Conservation (phyloP, 2,888 invertebrate species). For the Sphaerophoria rueppellii region DNA sequence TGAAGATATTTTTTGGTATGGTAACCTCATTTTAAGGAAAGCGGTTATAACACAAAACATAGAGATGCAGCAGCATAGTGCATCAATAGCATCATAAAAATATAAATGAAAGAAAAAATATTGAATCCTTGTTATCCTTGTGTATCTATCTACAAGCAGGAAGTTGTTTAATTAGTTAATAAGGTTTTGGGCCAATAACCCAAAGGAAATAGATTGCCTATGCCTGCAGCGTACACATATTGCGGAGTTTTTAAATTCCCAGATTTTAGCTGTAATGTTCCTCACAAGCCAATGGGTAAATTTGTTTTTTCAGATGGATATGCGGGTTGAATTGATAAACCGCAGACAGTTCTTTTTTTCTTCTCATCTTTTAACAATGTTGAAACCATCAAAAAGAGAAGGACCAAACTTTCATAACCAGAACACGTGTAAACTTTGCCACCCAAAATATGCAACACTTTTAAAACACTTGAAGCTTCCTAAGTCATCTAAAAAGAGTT, state of each 20-base stretch:
- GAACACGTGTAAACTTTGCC: constrained; percentile 41
- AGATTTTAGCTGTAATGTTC: constrained; percentile 47
- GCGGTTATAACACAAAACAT: constrained; percentile 10
- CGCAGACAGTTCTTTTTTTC: constrained; percentile 50
- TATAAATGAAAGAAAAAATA: constrained; percentile 32
- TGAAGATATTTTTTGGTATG: not conserved
- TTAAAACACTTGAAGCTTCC: constrained; percentile 21
- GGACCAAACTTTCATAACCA: constrained; percentile 42
- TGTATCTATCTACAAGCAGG: constrained; percentile 36
- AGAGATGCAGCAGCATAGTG: constrained; percentile 27
- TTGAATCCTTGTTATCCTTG: constrained; percentile 68
- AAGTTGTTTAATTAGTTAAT: constrained; percentile 74
- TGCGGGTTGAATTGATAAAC: constrained; percentile 26
- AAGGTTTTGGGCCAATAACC: constrained; percentile 73
- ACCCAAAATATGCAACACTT: not conserved
- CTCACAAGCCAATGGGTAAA: constrained; percentile 49
- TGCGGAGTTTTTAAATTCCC: constrained; percentile 64
- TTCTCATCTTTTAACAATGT: not conserved
- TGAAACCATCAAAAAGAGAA: not conserved
- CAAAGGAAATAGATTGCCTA: constrained; percentile 48
- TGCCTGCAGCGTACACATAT: constrained; percentile 22
- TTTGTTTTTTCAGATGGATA: constrained; percentile 3
- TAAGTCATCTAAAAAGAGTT: constrained; percentile 37
- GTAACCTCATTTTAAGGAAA: not conserved
- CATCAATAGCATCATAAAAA: constrained; percentile 41